Evolutionary conservation across 1,140 invertebrate species (phyloP).

Genomic region (Mactra quadrangularis): DNA sequence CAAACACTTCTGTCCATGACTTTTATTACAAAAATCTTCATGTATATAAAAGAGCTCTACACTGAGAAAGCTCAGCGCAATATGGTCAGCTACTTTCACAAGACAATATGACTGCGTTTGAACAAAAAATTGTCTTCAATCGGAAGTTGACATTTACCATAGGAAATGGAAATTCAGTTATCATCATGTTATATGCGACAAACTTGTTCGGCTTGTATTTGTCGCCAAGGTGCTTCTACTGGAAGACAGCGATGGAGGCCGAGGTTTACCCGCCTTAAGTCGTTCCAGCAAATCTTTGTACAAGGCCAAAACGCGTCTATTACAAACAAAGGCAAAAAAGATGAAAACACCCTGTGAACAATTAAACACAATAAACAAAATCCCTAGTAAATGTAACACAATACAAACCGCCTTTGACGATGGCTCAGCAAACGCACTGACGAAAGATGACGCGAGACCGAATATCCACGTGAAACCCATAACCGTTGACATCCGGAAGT

Average conservation of each 20-base stretch:
- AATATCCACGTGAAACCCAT: constrained; percentile 84
- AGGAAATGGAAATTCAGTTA: no score
- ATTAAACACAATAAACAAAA: constrained; percentile 80
- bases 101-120: no score
- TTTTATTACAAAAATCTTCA: no score
- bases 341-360: constrained; percentile 81
- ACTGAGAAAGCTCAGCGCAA: no score
- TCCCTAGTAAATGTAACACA: constrained; percentile 70
- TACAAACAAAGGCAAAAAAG: constrained; percentile 81
- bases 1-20: no score
- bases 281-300: constrained; percentile 61
- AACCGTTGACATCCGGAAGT: constrained; percentile 85
- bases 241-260: constrained; percentile 23
- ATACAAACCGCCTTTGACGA: constrained; percentile 68
- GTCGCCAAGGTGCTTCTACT: constrained; percentile 25
- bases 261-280: neutral
- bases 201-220: constrained; percentile 11
- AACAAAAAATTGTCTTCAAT: no score
- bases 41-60: no score
- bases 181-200: constrained; percentile 22
- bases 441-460: constrained; percentile 80
- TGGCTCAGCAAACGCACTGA: constrained; percentile 70
- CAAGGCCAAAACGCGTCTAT: constrained; percentile 73
- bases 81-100: no score
- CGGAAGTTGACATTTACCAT: no score